phyloP scores from a whole-genome alignment of 2,113 vertebrate species.

The Vulpes vulpes region DNA sequence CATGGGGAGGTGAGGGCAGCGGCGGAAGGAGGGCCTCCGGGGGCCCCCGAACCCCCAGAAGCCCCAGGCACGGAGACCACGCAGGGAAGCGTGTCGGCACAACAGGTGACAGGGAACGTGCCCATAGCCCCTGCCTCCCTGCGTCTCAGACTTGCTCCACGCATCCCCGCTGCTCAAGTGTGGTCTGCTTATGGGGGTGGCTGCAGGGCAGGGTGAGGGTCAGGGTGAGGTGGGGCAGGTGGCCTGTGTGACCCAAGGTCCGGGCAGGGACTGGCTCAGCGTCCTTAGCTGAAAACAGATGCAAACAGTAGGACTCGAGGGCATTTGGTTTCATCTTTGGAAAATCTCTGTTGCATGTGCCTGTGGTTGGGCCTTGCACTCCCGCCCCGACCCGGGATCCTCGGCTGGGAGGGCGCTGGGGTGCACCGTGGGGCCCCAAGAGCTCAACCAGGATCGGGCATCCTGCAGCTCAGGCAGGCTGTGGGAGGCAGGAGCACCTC shows the following conservation, averaged over 20 bases:
- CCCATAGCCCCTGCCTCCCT: not conserved
- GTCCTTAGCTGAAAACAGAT: slow-evolving; percentile 75
- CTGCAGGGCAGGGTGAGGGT: not conserved
- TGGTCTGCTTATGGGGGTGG: not conserved
- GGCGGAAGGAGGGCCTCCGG: not conserved
- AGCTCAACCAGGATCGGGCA: not conserved
- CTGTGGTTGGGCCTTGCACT: not conserved
- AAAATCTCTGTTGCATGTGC: slow-evolving; percentile 68
- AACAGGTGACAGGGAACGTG: not conserved
- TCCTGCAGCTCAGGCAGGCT: not conserved
- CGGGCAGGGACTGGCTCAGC: not conserved
- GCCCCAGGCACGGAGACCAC: not conserved
- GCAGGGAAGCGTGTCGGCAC: not conserved
- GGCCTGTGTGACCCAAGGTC: not conserved
- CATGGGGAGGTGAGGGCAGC: not conserved
- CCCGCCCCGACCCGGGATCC: fast-evolving
- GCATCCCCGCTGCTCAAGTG: not conserved
- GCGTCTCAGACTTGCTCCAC: not conserved
- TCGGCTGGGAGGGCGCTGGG: not conserved
- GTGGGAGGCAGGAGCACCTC: fast-evolving
- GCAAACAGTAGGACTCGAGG: slow-evolving; percentile 67
- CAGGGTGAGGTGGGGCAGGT: not conserved
- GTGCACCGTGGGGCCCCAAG: not conserved
- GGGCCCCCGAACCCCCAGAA: not conserved
- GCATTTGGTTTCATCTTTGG: not conserved